Conservation (phyloP, 1,140 invertebrate genomes). For the Zaprionus taronus region DNA sequence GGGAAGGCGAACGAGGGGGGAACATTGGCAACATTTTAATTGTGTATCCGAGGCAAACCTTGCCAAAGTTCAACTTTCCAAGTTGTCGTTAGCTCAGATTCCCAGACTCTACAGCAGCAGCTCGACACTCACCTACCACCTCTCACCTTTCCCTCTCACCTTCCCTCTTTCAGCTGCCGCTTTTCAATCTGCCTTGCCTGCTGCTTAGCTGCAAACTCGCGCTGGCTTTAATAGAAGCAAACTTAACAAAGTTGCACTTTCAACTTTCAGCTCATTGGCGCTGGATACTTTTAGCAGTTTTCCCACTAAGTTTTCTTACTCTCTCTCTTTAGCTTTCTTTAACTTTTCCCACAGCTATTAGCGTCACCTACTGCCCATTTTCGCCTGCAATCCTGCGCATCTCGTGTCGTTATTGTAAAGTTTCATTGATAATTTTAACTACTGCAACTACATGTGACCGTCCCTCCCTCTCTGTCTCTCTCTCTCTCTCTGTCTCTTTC, state of each 20-base stretch:
- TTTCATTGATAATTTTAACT: conserved; percentile 82
- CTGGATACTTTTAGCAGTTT: conserved; percentile 52
- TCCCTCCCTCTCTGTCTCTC: not conserved
- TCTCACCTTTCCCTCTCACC: not conserved
- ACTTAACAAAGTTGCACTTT: conserved; percentile 71
- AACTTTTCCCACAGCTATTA: not conserved
- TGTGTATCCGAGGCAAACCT: conserved; percentile 31
- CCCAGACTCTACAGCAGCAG: too few species aligned
- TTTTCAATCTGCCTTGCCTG: not conserved
- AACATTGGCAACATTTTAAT: conserved; percentile 30
- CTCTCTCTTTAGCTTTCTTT: not conserved
- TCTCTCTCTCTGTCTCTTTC: not conserved
- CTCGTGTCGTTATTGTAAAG: conserved; percentile 69
- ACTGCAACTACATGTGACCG: conserved; percentile 56
- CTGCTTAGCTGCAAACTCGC: conserved; percentile 18
- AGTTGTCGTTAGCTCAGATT: conserved; percentile 17
- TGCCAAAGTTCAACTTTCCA: conserved; percentile 33
- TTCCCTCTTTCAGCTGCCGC: not conserved
- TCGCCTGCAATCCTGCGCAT: conserved; percentile 25
- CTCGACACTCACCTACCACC: not conserved
- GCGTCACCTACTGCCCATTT: not conserved
- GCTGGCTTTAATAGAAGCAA: conserved; percentile 60
- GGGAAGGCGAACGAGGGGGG: not conserved
- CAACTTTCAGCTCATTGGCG: conserved; percentile 53
- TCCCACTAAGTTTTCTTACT: not conserved